Base-by-base conservation (phyloP, 2,888 invertebrate genomes). In the Nymphalis polychloros region DNA sequence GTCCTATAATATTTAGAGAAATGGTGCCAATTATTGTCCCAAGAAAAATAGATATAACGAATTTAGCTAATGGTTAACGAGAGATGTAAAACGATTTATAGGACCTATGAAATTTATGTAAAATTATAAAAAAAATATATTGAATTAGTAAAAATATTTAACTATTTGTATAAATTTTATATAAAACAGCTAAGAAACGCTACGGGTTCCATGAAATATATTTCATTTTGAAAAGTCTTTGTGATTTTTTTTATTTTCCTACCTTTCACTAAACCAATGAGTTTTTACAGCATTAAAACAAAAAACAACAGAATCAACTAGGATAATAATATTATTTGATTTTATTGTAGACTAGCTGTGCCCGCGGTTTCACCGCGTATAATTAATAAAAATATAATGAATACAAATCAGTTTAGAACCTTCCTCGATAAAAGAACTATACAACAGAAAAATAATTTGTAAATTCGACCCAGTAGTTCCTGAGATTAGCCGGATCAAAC, bases 151-250 rank as follows among this genome's bases (percentile, higher is more conserved):
- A 84, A 67, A 86, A 80, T 84, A 85, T 83, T 85, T 83, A 81
- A 80, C 80, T 84, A 85, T 87, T 87, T 88, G 86, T 88, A 86
- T 87, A 88, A 84, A 87, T 87, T 89, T 88, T 90, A 86, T 86
- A 88, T 76, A 87, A 88, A 86, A 83, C 89, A 88, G 87, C 89
- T 89, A 89, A 90, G 90, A 92, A 92, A 92, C 91, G 91, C 92
- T 92, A 92, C 92, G 92, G 92, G 92, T 92, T 91, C 89, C 84
- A 87, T 85, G 87, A 91, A 92, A 90, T 91, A 92, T 91, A 92
- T 87, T 86, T 87, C 87, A 89, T 87, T 83, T 87, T 84, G 80
- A 90, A 90, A 90, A 86, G 57, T 82, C 79, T 64, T 63, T 48
- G 64, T 72, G 82, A 69, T 76, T 83, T 85, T 85, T 71, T 75